Percentiles rank a stretch among this genome's conserved stretches.
phyloP scores from a whole-genome alignment of 2,113 vertebrate species.

The Madoqua kirkii region DNA sequence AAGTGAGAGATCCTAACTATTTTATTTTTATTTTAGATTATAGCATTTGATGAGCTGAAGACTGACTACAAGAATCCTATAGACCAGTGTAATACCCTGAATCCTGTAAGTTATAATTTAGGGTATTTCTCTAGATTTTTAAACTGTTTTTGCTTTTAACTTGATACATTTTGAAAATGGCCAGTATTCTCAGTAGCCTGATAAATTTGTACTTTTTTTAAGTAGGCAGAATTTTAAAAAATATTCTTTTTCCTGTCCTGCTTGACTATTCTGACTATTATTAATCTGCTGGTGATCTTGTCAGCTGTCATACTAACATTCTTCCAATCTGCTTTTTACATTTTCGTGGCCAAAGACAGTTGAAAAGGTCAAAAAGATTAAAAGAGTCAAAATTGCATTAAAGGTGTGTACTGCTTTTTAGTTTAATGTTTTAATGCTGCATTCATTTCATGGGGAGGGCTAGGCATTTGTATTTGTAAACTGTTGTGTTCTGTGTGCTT shows the following conservation, averaged over 20 bases:
- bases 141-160: slow-evolving; percentile 29
- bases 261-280: slow-evolving; percentile 87
- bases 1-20: slow-evolving; percentile 25
- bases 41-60: slow-evolving; percentile 99
- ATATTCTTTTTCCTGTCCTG: slow-evolving; percentile 56
- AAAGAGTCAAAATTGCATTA: slow-evolving; percentile 99
- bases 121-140: background rate
- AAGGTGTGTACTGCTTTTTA: slow-evolving; percentile 99
- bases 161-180: slow-evolving; percentile 46
- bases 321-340: slow-evolving; percentile 92
- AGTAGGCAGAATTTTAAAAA: slow-evolving; percentile 58
- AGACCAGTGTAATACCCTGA: slow-evolving; percentile 99
- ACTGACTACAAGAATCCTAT: slow-evolving; percentile 99
- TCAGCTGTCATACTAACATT: slow-evolving; percentile 95
- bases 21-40: slow-evolving; percentile 86
- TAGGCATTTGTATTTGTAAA: slow-evolving; percentile 75
- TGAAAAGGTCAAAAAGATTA: slow-evolving; percentile 99
- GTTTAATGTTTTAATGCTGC: slow-evolving; percentile 85
- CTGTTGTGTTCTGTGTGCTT: slow-evolving; percentile 74
- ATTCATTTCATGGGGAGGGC: slow-evolving; percentile 78
- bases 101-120: slow-evolving; percentile 90
- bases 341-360: slow-evolving; percentile 97
- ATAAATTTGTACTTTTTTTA: slow-evolving; percentile 43
- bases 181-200: slow-evolving; percentile 52
- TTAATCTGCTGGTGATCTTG: slow-evolving; percentile 89